phyloP scores from a whole-genome alignment of 2,797 vertebrate species.

The Sphaeramia orbicularis region DNA sequence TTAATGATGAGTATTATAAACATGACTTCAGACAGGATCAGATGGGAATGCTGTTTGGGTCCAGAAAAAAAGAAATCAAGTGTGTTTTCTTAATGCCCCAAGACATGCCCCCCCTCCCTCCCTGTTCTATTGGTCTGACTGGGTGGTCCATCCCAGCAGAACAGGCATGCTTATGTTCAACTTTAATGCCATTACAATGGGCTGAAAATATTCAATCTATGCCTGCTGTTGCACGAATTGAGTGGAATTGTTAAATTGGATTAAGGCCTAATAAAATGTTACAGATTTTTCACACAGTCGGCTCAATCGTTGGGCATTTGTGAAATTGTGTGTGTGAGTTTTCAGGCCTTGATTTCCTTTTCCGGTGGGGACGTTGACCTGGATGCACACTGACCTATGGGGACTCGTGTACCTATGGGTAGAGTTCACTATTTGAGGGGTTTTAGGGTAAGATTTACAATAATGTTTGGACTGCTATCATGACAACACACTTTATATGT shows the following conservation, averaged over 20 bases:
- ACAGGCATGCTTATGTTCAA: slow-evolving; percentile 81
- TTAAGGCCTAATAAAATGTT: slow-evolving; percentile 78
- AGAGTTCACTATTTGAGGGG: too few relatives aligned
- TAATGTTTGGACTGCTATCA: too few relatives aligned
- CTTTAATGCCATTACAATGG: slow-evolving; percentile 83
- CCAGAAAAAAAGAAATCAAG: slow-evolving; percentile 84
- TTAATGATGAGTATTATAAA: slow-evolving; percentile 88
- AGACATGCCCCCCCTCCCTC: slow-evolving; percentile 77
- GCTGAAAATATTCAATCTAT: slow-evolving; percentile 78
- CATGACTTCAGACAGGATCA: slow-evolving; percentile 84
- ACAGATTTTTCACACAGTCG: slow-evolving; percentile 76
- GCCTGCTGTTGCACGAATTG: slow-evolving; percentile 69
- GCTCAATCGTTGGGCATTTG: slow-evolving; percentile 36
- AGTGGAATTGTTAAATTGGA: slow-evolving; percentile 79
- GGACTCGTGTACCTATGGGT: too few relatives aligned
- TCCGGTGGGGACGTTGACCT: too few relatives aligned
- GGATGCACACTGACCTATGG: too few relatives aligned
- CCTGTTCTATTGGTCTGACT: slow-evolving; percentile 73
- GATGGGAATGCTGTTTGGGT: slow-evolving; percentile 84
- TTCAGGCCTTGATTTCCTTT: not conserved
- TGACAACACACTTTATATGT: too few relatives aligned
- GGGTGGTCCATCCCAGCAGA: slow-evolving; percentile 83
- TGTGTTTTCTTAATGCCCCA: slow-evolving; percentile 82
- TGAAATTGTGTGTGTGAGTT: slow-evolving; percentile 27
- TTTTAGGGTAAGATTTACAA: too few relatives aligned